Conservation (phyloP, 2,888 invertebrate genomes). For the Merodon equestris region DNA sequence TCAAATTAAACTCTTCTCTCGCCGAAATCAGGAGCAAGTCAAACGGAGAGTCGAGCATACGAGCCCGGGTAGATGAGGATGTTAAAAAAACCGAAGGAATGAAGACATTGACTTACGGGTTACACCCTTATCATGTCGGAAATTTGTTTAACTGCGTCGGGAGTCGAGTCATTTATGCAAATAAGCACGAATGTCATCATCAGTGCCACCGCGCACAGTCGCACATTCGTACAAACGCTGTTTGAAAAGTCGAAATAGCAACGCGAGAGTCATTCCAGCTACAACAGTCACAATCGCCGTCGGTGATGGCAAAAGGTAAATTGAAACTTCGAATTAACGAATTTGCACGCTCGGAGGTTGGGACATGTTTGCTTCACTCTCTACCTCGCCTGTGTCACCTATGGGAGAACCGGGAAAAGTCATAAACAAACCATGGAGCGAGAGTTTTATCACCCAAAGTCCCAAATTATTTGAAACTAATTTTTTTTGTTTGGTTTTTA, state of each 20-base stretch:
- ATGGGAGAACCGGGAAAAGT: conserved; percentile 1
- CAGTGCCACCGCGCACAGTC: conserved; percentile 32
- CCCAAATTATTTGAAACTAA: conserved; percentile 32
- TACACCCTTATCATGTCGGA: conserved; percentile 69
- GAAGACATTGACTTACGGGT: conserved; percentile 68
- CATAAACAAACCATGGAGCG: conserved; percentile 55
- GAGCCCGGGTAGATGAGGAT: no score
- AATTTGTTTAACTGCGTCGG: conserved; percentile 68
- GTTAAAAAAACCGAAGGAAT: conserved; percentile 2
- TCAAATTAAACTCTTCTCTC: conserved; percentile 61
- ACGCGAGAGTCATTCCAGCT: conserved; percentile 3
- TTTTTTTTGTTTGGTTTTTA: conserved; percentile 17
- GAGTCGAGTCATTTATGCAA: conserved; percentile 69
- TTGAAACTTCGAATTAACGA: conserved; percentile 68
- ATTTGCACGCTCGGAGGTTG: conserved; percentile 61
- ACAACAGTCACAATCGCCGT: background rate
- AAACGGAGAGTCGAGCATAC: no score
- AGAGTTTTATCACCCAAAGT: conserved; percentile 59
- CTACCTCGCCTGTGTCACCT: background rate
- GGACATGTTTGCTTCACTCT: conserved; percentile 47
- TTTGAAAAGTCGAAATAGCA: conserved; percentile 17
- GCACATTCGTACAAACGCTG: background rate
- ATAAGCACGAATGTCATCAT: conserved; percentile 67
- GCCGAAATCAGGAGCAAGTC: background rate
- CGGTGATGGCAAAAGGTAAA: conserved; percentile 61